Conservation (phyloP, 2,797 vertebrate genomes). For the Aldrovandia affinis region DNA sequence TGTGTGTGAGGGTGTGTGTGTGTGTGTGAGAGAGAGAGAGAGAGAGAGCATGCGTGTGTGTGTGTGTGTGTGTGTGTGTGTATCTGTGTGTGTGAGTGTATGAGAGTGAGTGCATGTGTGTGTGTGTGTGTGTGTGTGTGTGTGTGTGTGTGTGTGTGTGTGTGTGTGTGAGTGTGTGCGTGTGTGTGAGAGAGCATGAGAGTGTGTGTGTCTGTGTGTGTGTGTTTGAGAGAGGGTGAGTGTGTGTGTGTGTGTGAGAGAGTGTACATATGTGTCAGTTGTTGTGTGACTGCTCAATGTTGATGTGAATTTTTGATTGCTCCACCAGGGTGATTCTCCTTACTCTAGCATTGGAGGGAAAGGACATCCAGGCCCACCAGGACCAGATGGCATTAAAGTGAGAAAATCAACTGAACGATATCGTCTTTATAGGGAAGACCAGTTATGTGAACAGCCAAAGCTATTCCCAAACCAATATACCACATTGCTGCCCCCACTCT, state of each 20-base stretch:
- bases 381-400: constrained; percentile 56
- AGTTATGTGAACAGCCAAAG: no score
- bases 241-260: no score
- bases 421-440: background rate
- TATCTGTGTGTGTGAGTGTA: no score
- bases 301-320: background rate
- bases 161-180: no score
- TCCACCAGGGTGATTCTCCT: constrained; percentile 58
- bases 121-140: no score
- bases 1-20: background rate
- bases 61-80: no score
- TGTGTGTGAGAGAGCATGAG: no score
- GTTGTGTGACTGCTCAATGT: background rate
- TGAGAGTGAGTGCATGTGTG: background rate
- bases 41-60: no score
- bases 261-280: background rate
- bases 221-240: background rate
- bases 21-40: no score
- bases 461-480: background rate
- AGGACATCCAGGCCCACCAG: constrained; percentile 56
- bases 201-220: background rate
- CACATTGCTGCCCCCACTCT: background rate
- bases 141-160: no score
- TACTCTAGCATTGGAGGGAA: constrained; percentile 30
- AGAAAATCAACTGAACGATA: constrained; percentile 17